phyloP scores from a whole-genome alignment of 1,140 invertebrate species.

The Aporrectodea caliginosa region DNA sequence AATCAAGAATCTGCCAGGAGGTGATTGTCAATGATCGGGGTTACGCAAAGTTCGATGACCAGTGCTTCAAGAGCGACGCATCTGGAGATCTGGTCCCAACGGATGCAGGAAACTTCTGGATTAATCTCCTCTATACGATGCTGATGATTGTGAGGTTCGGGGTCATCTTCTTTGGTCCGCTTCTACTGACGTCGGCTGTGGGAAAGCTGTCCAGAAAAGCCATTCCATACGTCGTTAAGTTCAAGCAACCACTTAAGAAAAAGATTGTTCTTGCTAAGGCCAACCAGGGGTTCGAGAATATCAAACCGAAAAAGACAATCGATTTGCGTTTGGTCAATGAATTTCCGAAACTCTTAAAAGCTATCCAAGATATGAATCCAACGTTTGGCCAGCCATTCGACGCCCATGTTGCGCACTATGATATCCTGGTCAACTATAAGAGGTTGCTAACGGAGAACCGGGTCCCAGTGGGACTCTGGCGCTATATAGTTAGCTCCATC shows the following conservation, averaged over 20 bases:
- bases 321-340: slow-evolving; percentile 7
- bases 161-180: slow-evolving; percentile 48
- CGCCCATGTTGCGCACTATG: slow-evolving; percentile 24
- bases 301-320: background rate
- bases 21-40: slow-evolving; percentile 38
- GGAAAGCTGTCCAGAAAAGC: slow-evolving; percentile 32
- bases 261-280: background rate
- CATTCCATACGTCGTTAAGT: slow-evolving; percentile 30
- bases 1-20: slow-evolving; percentile 43
- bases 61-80: background rate
- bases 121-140: slow-evolving; percentile 46
- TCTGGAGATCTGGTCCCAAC: background rate
- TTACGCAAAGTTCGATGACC: slow-evolving; percentile 18
- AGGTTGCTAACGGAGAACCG: slow-evolving; percentile 31
- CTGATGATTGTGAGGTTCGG: slow-evolving; percentile 45
- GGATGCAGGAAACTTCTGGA: slow-evolving; percentile 45
- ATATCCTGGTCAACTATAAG: slow-evolving; percentile 30
- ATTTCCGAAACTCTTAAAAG: slow-evolving; percentile 26
- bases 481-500: slow-evolving; percentile 4
- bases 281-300: background rate
- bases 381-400: slow-evolving; percentile 8
- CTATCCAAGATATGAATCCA: background rate
- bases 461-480: slow-evolving; percentile 26
- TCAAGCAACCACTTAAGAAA: slow-evolving; percentile 29
- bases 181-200: slow-evolving; percentile 44